phyloP scores from a whole-genome alignment of 1,140 invertebrate genomes.

The Bombus superbus region DNA sequence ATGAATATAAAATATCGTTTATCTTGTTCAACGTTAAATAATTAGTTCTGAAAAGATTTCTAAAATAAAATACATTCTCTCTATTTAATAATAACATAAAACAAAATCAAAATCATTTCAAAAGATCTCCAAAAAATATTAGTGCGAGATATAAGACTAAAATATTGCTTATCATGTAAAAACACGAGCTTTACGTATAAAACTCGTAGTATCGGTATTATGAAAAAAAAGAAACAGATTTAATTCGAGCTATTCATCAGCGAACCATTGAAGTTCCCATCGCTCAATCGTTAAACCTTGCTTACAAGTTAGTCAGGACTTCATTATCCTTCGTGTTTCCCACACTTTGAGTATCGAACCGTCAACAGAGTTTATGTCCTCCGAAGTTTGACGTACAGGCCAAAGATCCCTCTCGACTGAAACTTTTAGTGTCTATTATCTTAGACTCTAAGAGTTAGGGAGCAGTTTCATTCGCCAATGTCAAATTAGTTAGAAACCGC shows the following conservation, averaged over 20 bases:
- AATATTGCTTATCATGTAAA: not conserved
- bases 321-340: constrained; percentile 9
- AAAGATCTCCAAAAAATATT: too few species aligned
- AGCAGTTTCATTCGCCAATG: not conserved
- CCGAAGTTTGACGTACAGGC: constrained; percentile 3
- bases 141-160: too few species aligned
- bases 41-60: too few species aligned
- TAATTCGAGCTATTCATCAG: not conserved
- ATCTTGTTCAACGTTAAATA: too few species aligned
- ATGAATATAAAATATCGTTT: not conserved
- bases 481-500: not conserved
- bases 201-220: not conserved
- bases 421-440: constrained; percentile 22
- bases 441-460: not conserved
- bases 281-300: constrained; percentile 12
- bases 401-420: not conserved
- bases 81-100: not conserved
- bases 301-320: not conserved
- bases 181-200: too few species aligned
- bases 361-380: constrained; percentile 6
- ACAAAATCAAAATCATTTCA: too few species aligned
- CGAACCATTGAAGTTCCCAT: not conserved
- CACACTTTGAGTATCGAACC: constrained; percentile 2
- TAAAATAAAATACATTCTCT: not conserved
- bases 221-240: not conserved